Conservation (phyloP, 37 sponge, comb jelly and placozoan genomes). For the Theonella swinhoei region DNA sequence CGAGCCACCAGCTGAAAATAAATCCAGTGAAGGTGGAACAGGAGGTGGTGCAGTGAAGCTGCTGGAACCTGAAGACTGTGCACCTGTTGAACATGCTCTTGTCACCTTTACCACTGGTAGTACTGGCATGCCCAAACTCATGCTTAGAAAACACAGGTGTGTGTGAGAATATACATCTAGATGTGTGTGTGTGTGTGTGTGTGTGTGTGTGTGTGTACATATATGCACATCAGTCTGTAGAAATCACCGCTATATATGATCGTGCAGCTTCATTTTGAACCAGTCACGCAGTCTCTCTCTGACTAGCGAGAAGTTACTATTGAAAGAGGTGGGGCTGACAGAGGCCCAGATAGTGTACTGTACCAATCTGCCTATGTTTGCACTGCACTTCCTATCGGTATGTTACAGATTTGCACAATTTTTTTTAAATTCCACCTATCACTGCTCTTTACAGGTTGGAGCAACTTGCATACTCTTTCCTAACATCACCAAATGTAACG, state of each 20-base stretch:
- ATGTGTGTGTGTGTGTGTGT: background rate
- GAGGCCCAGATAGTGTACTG: constrained; percentile 43
- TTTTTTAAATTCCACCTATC: no score
- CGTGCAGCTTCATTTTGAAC: constrained; percentile 30
- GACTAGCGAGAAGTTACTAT: constrained; percentile 19
- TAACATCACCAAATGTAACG: constrained; percentile 30
- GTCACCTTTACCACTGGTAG: constrained; percentile 75
- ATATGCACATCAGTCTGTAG: no score
- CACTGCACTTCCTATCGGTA: constrained; percentile 59
- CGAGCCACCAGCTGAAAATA: no score
- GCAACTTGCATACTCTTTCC: constrained; percentile 42
- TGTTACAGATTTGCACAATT: no score
- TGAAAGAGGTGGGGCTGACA: constrained; percentile 30
- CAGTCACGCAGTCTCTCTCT: constrained; percentile 46
- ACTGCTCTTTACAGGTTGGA: constrained; percentile 56
- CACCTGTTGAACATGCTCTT: constrained; percentile 44
- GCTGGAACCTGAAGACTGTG: constrained; percentile 35
- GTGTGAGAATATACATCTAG: background rate
- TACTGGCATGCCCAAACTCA: constrained; percentile 73
- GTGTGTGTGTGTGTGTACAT: background rate
- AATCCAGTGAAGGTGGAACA: background rate
- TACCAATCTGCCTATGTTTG: constrained; percentile 61
- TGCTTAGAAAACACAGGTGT: constrained; percentile 52
- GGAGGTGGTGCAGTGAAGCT: constrained; percentile 14
- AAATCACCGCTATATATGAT: no score